Percentiles rank a stretch among this genome's conserved stretches.
phyloP scores from a whole-genome alignment of 2,113 vertebrate genomes.

The Corythornis vintsioides region DNA sequence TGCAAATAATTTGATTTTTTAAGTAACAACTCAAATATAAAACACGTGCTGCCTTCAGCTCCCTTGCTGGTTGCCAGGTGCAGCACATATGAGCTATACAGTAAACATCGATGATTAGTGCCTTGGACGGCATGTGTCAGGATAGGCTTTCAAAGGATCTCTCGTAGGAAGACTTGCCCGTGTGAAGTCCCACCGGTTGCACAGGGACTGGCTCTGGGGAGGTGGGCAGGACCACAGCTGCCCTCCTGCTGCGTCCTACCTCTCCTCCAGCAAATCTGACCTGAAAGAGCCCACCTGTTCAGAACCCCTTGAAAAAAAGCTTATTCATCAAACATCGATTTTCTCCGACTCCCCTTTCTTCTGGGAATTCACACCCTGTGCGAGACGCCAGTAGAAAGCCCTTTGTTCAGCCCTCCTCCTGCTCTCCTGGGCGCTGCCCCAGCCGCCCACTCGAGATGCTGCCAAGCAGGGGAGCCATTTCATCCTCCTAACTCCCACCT shows the following conservation, averaged over 20 bases:
- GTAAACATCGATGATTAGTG: conserved; percentile 66
- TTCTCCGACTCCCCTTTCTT: not conserved
- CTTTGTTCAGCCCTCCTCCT: not conserved
- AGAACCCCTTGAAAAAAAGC: not conserved
- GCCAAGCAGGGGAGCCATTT: not conserved
- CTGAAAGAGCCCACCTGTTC: conserved; percentile 29
- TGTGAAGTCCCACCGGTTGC: not conserved
- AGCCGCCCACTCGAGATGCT: not conserved
- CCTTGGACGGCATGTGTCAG: conserved; percentile 67
- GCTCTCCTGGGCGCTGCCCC: not conserved
- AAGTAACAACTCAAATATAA: conserved; percentile 70
- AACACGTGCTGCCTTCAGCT: conserved; percentile 69
- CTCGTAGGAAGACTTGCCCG: not conserved
- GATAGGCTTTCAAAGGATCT: conserved; percentile 13
- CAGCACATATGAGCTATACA: conserved; percentile 64
- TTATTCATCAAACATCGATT: not conserved
- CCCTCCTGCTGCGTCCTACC: not conserved
- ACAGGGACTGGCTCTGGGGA: not conserved
- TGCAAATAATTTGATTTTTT: conserved; percentile 68
- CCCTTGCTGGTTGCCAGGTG: conserved; percentile 63
- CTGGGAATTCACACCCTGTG: accelerated
- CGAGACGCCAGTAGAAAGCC: accelerated
- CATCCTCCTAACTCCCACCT: not conserved
- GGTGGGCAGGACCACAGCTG: not conserved
- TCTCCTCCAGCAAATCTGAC: not conserved